Percentiles rank a stretch among this genome's conserved stretches.
Conservation (phyloP, 2,797 vertebrate genomes). For the Paratrypauchen microcephalus region DNA sequence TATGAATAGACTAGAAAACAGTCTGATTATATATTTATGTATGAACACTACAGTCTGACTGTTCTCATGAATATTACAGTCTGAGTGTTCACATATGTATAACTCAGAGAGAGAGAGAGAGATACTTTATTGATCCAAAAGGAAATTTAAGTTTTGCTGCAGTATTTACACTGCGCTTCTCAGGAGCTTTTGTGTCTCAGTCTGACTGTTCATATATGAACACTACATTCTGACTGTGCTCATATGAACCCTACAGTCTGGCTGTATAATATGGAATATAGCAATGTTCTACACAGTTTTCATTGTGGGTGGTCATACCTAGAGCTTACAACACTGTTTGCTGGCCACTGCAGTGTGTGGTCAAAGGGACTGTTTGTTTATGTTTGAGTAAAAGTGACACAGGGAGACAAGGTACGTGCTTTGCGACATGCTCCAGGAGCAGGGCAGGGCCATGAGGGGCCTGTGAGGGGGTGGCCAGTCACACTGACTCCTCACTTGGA, state of each 20-base stretch:
- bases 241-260: background rate
- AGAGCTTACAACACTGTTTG: constrained; percentile 54
- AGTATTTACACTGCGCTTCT: too few species aligned
- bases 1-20: too few species aligned
- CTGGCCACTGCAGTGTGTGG: constrained; percentile 70
- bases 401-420: constrained; percentile 81
- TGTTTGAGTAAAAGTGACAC: constrained; percentile 68
- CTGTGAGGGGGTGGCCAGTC: constrained; percentile 63
- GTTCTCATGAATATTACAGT: too few species aligned
- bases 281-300: background rate
- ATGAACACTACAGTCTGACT: too few species aligned
- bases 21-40: too few species aligned
- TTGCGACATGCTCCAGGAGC: constrained; percentile 75
- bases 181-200: too few species aligned
- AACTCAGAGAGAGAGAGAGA: too few species aligned
- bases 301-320: constrained; percentile 9
- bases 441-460: constrained; percentile 47
- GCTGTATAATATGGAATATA: background rate
- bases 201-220: background rate
- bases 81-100: too few species aligned
- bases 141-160: too few species aligned
- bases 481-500: constrained; percentile 73
- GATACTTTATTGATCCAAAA: too few species aligned
- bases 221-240: background rate
- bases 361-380: constrained; percentile 77